A percentile compares a stretch with the other conserved stretches of the same genome.
phyloP scores from a whole-genome alignment of 1,140 invertebrate genomes.

The Platyscapa corneri region DNA sequence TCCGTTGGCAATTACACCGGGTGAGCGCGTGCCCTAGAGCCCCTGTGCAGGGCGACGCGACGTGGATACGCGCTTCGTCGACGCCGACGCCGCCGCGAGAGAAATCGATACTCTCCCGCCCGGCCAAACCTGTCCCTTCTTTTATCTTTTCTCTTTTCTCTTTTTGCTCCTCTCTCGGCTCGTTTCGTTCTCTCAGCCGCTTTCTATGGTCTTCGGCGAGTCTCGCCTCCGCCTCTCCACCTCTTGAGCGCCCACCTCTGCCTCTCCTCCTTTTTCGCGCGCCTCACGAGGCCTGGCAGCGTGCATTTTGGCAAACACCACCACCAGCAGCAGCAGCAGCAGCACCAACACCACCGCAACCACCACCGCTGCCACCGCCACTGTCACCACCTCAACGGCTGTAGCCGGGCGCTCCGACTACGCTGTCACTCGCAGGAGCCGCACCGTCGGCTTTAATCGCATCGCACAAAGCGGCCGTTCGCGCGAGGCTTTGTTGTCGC shows the following conservation, averaged over 20 bases:
- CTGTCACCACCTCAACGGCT: too few relatives aligned
- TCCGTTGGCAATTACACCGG: constrained; percentile 55
- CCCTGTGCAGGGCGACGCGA: neutral
- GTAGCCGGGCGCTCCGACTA: neutral
- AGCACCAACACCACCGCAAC: too few relatives aligned
- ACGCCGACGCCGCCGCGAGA: neutral
- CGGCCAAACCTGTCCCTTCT: constrained; percentile 32
- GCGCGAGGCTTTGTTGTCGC: too few relatives aligned
- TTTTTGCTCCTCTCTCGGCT: neutral
- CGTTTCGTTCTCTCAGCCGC: too few relatives aligned
- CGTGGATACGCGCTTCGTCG: neutral
- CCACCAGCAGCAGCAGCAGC: too few relatives aligned
- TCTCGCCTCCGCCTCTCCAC: neutral
- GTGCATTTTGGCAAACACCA: neutral
- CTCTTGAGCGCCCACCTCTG: too few relatives aligned
- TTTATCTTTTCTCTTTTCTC: constrained; percentile 17
- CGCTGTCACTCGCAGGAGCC: constrained; percentile 2
- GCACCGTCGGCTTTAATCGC: constrained; percentile 6
- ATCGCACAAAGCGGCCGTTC: too few relatives aligned
- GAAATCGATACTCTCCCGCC: constrained; percentile 36
- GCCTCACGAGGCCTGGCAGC: neutral
- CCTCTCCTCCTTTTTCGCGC: neutral
- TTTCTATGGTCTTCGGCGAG: neutral
- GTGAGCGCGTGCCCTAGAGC: constrained; percentile 44
- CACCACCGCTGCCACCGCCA: too few relatives aligned